Evolutionary conservation across 2,888 invertebrate species (phyloP), one percentile per base, ranked within the genome.

Genomic region (Caenorhabditis panamensis): DNA sequence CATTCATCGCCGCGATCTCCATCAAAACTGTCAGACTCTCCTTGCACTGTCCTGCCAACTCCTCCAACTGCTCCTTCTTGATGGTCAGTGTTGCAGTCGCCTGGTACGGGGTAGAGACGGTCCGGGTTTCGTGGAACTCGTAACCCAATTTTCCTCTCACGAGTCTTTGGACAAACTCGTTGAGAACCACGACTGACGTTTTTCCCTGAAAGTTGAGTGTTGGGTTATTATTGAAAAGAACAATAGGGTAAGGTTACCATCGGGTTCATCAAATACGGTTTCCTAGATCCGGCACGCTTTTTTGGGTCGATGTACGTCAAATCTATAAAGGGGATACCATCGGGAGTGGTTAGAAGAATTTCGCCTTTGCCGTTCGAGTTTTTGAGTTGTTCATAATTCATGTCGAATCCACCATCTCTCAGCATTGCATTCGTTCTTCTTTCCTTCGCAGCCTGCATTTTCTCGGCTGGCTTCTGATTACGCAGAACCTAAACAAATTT

Each of bases 121-220:
- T 88, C 77, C 82, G 80, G 18, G 85, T 86, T 36, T 89, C 89
- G n/a, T 77, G 80, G 36, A 78, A 69, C 2, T 79, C 80, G 71
- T 89, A 89, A 3, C 53, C 59, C 1, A 89, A 75, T 13, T 72
- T 66, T 84, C 96, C 95, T 91, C 96, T 95, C 77, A 97, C 92
- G 3, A 96, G 96, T 91, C 97, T 95, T 86, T 97, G 96, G 47
- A 97, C 96, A 92, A 97, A 98, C 92, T 99, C 98, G 92, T 99
- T 98, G 87, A 99, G 93, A 90, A 98, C 96, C 86, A 96, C 96
- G 9, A 98, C 95, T 47, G 91, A 95, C 95, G 90, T 96, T 96
- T 92, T 78, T 5, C 79, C 79, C 80, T 79, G 31, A 58, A 72
- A 68, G 2, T 41, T n/a, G n/a, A n/a, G n/a, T n/a, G n/a, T n/a